phyloP scores from a whole-genome alignment of 2,113 vertebrate species.

The Craseonycteris thonglongyai region DNA sequence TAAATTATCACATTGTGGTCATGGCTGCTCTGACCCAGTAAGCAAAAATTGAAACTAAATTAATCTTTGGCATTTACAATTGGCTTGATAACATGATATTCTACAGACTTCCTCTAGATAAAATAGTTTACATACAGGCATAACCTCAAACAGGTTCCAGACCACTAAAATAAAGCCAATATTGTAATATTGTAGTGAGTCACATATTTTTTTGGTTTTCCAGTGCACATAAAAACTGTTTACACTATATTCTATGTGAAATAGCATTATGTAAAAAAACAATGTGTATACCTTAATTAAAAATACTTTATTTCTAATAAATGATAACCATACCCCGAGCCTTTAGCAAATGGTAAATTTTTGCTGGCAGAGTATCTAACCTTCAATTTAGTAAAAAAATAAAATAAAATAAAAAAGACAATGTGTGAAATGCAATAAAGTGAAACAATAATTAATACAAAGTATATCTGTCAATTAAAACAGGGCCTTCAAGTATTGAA shows the following conservation, averaged over 20 bases:
- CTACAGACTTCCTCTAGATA: not conserved
- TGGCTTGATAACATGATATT: conserved; percentile 30
- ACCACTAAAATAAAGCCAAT: not conserved
- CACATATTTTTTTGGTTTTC: not conserved
- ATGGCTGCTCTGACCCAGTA: not conserved
- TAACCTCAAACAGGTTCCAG: not conserved
- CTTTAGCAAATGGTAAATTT: not conserved
- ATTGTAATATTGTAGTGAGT: not conserved
- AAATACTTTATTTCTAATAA: not conserved
- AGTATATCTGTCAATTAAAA: not conserved
- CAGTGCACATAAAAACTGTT: not conserved
- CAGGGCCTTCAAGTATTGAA: not conserved
- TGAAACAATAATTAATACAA: too few species aligned
- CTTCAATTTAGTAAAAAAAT: not conserved
- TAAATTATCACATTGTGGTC: not conserved
- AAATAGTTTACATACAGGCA: not conserved
- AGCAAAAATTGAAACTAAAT: conserved; percentile 45
- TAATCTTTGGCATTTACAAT: not conserved
- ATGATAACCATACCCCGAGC: not conserved
- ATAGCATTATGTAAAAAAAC: not conserved
- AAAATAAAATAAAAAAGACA: not conserved
- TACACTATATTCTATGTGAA: not conserved
- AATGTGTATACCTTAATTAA: not conserved
- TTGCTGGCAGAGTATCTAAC: not conserved
- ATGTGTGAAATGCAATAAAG: not conserved